Percentiles rank a stretch among this genome's conserved stretches.
These are phyloP conservation scores for Sphenopsis melanotis DNA, from an alignment of 2,797 vertebrate species.

Conservation along the genomic window DNA sequence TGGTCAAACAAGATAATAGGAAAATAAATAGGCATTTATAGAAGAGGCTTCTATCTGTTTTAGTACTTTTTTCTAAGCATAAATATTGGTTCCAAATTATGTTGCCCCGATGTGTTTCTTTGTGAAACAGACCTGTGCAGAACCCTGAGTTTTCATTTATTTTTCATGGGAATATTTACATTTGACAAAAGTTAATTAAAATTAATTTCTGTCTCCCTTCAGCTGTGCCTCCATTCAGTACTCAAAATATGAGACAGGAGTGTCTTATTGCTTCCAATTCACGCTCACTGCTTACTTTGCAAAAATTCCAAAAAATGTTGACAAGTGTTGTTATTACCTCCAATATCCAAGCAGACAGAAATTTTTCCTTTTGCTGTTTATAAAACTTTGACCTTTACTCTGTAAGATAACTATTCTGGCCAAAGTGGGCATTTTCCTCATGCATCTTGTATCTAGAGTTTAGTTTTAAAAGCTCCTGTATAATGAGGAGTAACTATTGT, in stretches of 20 bases:
- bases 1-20: neutral
- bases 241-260: neutral
- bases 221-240: neutral
- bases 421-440: neutral
- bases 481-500: neutral
- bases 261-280: neutral
- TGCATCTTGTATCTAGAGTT: neutral
- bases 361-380: neutral
- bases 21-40: neutral
- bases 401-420: neutral
- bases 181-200: neutral
- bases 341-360: neutral
- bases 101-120: neutral
- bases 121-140: neutral
- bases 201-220: neutral
- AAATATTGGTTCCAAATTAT: neutral
- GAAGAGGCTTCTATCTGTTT: neutral
- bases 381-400: neutral
- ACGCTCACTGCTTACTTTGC: neutral
- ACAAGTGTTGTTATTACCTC: neutral
- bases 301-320: neutral
- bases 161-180: neutral
- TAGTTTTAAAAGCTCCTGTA: neutral
- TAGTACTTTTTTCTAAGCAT: neutral
- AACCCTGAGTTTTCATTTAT: neutral